A percentile compares a stretch with the other conserved stretches of the same genome.
Conservation (phyloP, 2,888 invertebrate genomes). For the Cephus pulcher region DNA sequence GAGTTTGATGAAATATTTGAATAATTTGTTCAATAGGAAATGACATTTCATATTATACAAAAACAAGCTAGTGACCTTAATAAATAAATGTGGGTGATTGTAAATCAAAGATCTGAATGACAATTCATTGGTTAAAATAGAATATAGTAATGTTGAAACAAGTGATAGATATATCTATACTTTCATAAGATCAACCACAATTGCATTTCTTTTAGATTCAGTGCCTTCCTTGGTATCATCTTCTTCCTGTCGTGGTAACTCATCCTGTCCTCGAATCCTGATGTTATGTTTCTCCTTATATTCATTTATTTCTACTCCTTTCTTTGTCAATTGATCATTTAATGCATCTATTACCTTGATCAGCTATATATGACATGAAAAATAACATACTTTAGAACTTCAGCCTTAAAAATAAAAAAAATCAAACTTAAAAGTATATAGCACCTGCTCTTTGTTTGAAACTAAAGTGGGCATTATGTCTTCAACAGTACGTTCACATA, state of each 20-base stretch:
- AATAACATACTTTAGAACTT: slow-evolving; percentile 1
- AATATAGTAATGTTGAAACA: not conserved
- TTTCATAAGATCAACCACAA: slow-evolving; percentile 21
- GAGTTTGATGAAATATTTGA: not conserved
- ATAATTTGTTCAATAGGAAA: not conserved
- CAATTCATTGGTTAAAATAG: not conserved
- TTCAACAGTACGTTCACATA: slow-evolving; percentile 92
- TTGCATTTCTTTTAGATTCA: slow-evolving; percentile 55
- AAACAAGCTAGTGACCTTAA: not conserved
- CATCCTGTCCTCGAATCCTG: slow-evolving; percentile 80
- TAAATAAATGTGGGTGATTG: not conserved
- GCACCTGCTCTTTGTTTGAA: slow-evolving; percentile 80
- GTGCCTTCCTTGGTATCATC: slow-evolving; percentile 26
- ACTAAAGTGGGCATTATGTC: slow-evolving; percentile 89
- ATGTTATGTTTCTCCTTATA: slow-evolving; percentile 93
- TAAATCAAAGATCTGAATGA: not conserved
- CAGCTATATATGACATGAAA: slow-evolving; percentile 70
- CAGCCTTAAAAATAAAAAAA: slow-evolving; percentile 2
- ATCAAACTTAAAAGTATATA: slow-evolving; percentile 8
- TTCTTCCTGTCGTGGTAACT: slow-evolving; percentile 58
- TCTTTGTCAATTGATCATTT: slow-evolving; percentile 84
- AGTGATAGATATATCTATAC: not conserved
- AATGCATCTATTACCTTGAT: slow-evolving; percentile 82
- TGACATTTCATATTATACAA: not conserved
- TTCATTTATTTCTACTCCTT: slow-evolving; percentile 91